Percentiles rank a stretch among this genome's conserved stretches.
phyloP scores from a whole-genome alignment of 2,888 invertebrate genomes.

The Spisula solida region DNA sequence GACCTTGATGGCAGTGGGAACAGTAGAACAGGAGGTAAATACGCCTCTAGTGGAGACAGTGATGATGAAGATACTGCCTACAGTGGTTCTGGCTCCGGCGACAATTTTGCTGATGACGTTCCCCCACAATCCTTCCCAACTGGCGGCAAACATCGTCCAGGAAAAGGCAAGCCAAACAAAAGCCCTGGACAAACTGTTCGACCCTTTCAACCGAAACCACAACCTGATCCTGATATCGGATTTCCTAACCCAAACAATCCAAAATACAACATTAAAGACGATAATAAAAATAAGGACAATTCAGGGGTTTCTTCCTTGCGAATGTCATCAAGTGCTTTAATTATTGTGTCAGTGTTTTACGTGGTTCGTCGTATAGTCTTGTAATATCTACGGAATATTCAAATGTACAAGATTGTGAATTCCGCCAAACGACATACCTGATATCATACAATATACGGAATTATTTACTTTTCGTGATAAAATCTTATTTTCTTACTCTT shows the following conservation, averaged over 20 bases:
- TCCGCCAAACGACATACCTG: constrained; percentile 32
- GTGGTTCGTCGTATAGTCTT: constrained; percentile 36
- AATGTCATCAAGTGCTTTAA: constrained; percentile 53
- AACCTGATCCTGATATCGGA: constrained; percentile 33
- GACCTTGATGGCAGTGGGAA: constrained; percentile 2
- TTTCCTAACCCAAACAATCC: constrained; percentile 47
- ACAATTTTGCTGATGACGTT: constrained; percentile 64
- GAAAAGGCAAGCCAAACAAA: background rate
- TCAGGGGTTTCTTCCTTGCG: constrained; percentile 26
- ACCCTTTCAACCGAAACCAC: constrained; percentile 33
- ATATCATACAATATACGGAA: constrained; percentile 9
- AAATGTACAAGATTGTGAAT: constrained; percentile 30
- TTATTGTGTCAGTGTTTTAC: constrained; percentile 43
- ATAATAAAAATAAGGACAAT: constrained; percentile 13
- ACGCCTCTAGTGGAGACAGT: constrained; percentile 29
- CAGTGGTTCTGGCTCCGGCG: constrained; percentile 77
- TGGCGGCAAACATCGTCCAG: background rate
- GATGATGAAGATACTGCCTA: constrained; percentile 54
- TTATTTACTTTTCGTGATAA: constrained; percentile 16
- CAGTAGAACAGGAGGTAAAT: constrained; percentile 34
- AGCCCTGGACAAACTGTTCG: background rate
- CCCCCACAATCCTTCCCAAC: background rate
- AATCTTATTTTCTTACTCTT: background rate
- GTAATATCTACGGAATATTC: constrained; percentile 24
- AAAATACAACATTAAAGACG: constrained; percentile 49